Conservation (phyloP, 2,888 invertebrate genomes). For the Octonoba sinensis region DNA sequence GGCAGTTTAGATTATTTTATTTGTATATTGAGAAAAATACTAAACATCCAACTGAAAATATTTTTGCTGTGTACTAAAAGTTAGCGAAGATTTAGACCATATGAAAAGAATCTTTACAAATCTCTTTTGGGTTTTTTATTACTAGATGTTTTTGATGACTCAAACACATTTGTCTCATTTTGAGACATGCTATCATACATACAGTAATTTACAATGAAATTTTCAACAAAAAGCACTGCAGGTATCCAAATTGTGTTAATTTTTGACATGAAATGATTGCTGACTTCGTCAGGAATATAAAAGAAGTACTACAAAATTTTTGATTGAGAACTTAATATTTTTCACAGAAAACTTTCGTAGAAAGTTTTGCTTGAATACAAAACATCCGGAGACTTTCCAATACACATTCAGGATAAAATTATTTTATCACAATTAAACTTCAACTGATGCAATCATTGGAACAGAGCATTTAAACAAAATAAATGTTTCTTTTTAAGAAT, state of each 20-base stretch:
- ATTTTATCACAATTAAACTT: too few relatives aligned
- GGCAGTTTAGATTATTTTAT: conserved; percentile 52
- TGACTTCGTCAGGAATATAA: conserved; percentile 46
- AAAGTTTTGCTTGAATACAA: conserved; percentile 53
- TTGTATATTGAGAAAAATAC: conserved; percentile 63
- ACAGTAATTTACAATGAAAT: conserved; percentile 37
- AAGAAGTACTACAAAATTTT: conserved; percentile 40
- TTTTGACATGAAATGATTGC: conserved; percentile 42
- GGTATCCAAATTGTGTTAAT: conserved; percentile 26
- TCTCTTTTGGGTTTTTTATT: conserved; percentile 42
- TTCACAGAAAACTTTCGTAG: conserved; percentile 60
- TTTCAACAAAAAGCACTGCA: conserved; percentile 46
- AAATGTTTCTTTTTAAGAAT: too few relatives aligned
- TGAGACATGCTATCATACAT: conserved; percentile 41
- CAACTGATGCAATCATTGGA: conserved; percentile 7
- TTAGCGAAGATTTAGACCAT: conserved; percentile 52
- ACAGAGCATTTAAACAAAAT: conserved; percentile 10
- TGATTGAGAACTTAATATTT: conserved; percentile 45
- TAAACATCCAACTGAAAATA: conserved; percentile 60
- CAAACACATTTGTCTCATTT: conserved; percentile 35
- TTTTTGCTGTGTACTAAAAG: conserved; percentile 54
- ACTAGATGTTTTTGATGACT: conserved; percentile 36
- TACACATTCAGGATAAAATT: conserved; percentile 36
- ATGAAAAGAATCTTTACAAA: conserved; percentile 42
- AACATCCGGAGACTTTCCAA: conserved; percentile 50